Evolutionary conservation across 2,888 invertebrate genomes (phyloP), one percentile per base, ranked within the genome.

Genomic region (Kuschelorhynchus macadamiae): DNA sequence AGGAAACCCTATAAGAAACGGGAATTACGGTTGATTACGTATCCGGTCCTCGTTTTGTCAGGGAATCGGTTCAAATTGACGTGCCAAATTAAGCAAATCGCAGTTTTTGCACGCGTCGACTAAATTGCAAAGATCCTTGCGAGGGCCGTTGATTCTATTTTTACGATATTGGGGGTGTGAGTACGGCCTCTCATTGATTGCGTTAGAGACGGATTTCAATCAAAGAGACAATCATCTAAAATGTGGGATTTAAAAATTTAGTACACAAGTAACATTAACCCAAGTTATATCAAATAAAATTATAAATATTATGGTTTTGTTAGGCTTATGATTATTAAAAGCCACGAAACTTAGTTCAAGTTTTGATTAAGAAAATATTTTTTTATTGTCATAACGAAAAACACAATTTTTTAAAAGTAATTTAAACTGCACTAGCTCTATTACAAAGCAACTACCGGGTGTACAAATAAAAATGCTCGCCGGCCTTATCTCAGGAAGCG

Each of bases 71-170:
- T 56, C 56, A 64, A 64, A 65, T 59, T 50, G 65, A 47, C 53
- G 55, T 36, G 52, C 50, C 56, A 67, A 67, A 67, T 67, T 67
- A 67, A 61, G 67, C 61, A 67, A 67, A 67, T 67, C 67, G 61
- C 67, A 67, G 61, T 67, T 67, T 67, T 67, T 67, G 67, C 67
- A 67, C 67, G 67, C 67, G 56, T 67, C 67, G 56, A 49, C 67
- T 67, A 67, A 67, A 67, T 67, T 67, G 67, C 67, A 33, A 46
- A 50, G 53, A 53, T 53, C 44, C 57, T 59, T 52, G 42, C 21
- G 36, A 53, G 49, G 21, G 56, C n/a, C 41, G 61, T 67, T 56
- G 61, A 67, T 67, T 61, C 55, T 67, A 66, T 67, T 61, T 67
- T 67, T 67, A 67, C 67, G 67, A 67, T 56, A 56, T 67, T 60